Conservation (phyloP, 2,888 invertebrate species). For the Norana najaformis region DNA sequence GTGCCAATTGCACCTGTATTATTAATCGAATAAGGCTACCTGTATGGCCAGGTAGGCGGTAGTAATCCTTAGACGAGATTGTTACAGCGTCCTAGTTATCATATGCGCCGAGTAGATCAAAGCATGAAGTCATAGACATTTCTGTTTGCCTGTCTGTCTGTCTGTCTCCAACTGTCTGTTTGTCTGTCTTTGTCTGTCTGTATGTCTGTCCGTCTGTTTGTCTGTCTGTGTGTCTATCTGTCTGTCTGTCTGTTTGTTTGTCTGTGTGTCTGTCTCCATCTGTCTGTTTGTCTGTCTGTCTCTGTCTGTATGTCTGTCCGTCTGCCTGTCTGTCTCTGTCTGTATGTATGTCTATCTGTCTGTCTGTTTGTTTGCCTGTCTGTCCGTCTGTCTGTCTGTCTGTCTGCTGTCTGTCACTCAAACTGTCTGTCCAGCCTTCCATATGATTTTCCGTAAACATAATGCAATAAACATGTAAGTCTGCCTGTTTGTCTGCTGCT, state of each 20-base stretch:
- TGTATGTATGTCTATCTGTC: background rate
- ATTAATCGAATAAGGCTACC: too few relatives aligned
- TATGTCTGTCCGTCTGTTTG: background rate
- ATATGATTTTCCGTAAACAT: too few relatives aligned
- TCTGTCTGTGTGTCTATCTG: background rate
- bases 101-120: background rate
- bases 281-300: too few relatives aligned
- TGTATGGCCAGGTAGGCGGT: background rate
- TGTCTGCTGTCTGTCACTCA: background rate
- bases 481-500: too few relatives aligned
- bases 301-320: too few relatives aligned
- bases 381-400: background rate
- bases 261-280: background rate
- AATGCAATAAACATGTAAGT: too few relatives aligned
- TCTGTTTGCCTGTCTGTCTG: background rate
- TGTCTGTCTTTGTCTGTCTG: background rate
- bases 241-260: background rate
- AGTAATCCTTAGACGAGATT: background rate
- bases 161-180: background rate
- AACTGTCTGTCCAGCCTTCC: background rate
- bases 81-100: background rate
- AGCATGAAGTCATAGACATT: background rate
- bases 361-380: background rate
- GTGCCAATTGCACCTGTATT: conserved; percentile 1
- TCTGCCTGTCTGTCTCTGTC: too few relatives aligned